Evolutionary conservation across 2,113 vertebrate species (phyloP).

Genomic region (Anoura caudifer): DNA sequence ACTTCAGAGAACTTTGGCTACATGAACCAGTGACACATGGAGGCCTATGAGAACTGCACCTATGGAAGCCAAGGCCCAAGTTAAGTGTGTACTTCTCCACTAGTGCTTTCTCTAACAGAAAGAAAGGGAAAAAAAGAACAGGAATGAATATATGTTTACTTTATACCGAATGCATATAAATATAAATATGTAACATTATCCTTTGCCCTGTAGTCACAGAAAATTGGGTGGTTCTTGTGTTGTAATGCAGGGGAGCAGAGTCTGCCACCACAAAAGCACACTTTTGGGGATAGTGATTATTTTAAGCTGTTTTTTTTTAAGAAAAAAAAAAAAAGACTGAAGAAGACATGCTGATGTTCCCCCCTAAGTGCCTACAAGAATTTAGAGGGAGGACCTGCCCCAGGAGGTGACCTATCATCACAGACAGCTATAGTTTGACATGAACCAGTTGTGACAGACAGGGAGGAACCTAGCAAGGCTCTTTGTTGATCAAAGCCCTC

Average conservation of each 20-base stretch:
- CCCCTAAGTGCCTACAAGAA: background rate
- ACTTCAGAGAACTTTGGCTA: background rate
- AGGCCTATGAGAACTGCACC: background rate
- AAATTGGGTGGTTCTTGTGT: background rate
- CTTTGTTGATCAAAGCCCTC: too few species aligned
- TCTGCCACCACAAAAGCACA: background rate
- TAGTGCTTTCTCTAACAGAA: background rate
- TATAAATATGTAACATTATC: background rate
- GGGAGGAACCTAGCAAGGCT: background rate
- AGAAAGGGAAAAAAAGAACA: background rate
- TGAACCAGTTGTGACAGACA: background rate
- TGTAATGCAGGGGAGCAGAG: background rate
- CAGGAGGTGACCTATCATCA: background rate
- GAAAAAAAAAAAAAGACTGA: background rate
- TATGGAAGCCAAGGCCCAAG: background rate
- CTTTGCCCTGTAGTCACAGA: background rate
- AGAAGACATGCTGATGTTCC: background rate
- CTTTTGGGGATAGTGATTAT: background rate
- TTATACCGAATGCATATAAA: background rate
- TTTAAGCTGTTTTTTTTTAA: background rate
- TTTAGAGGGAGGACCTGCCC: background rate
- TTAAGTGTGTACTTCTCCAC: background rate
- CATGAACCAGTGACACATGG: background rate
- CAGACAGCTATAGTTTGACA: background rate
- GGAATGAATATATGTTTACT: background rate